Conservation (phyloP, 1,140 invertebrate species). For the Glossosoma conforme region DNA sequence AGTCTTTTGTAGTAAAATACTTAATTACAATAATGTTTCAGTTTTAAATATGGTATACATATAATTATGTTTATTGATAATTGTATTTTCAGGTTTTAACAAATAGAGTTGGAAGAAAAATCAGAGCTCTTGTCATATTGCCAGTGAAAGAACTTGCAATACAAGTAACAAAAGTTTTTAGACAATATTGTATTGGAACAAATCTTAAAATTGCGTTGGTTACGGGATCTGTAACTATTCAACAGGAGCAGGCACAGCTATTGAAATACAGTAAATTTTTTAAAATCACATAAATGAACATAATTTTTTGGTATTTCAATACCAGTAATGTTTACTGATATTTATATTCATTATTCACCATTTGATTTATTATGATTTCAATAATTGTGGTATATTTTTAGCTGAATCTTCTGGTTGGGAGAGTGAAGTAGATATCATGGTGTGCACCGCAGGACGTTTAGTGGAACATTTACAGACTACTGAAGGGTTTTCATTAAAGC, state of each 20-base stretch:
- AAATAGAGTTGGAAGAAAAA: conserved; percentile 47
- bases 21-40: no score
- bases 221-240: conserved; percentile 66
- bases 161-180: conserved; percentile 84
- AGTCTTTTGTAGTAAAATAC: conserved; percentile 12
- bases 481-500: conserved; percentile 74
- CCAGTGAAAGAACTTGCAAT: conserved; percentile 88
- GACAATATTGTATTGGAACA: conserved; percentile 66
- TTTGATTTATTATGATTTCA: conserved; percentile 5
- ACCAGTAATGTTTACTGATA: not conserved
- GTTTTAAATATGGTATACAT: conserved; percentile 12
- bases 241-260: conserved; percentile 70
- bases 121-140: conserved; percentile 82
- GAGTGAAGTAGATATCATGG: conserved; percentile 78
- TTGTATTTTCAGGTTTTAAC: conserved; percentile 29
- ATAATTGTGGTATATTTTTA: conserved; percentile 31
- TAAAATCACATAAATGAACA: not conserved
- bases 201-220: conserved; percentile 69
- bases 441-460: conserved; percentile 89
- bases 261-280: conserved; percentile 55
- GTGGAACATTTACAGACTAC: conserved; percentile 89
- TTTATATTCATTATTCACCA: not conserved
- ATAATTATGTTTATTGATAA: conserved; percentile 22
- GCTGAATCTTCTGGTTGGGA: conserved; percentile 45
- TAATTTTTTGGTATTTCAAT: conserved; percentile 3